Evolutionary conservation across 2,888 invertebrate genomes (phyloP).

Genomic region (Tenthredo mesomela): DNA sequence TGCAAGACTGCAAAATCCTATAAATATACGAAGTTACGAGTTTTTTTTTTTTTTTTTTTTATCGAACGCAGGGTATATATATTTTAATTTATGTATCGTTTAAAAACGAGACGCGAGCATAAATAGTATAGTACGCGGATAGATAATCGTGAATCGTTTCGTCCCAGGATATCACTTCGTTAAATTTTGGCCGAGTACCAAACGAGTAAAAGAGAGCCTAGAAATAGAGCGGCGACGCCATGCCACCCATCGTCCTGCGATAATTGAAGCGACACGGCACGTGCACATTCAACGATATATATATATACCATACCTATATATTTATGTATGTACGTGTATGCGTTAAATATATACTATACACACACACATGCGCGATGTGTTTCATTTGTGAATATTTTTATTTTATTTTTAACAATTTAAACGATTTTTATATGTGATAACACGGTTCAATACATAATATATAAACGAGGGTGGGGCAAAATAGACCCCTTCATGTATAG

Average conservation of each 20-base stretch:
- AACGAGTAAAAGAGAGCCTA: slow-evolving; percentile 19
- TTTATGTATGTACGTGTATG: background rate
- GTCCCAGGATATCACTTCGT: slow-evolving; percentile 27
- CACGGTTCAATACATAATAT: background rate
- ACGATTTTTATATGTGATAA: background rate
- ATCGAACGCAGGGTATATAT: no score
- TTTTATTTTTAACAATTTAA: background rate
- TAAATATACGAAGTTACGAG: no score
- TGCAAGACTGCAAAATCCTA: no score
- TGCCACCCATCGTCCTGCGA: slow-evolving; percentile 19
- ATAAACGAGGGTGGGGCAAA: no score
- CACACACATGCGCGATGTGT: background rate
- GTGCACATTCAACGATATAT: background rate
- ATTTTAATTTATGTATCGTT: no score
- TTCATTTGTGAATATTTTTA: background rate
- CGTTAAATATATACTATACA: background rate
- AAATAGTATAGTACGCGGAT: no score
- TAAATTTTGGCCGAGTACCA: slow-evolving; percentile 39
- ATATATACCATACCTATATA: no score
- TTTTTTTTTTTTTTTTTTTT: no score
- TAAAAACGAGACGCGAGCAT: no score
- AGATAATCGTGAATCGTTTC: background rate
- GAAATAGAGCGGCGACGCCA: slow-evolving; percentile 23
- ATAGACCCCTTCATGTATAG: no score
- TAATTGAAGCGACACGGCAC: slow-evolving; percentile 22